phyloP scores from a whole-genome alignment of 2,113 vertebrate genomes.

The Xyrauchen texanus region DNA sequence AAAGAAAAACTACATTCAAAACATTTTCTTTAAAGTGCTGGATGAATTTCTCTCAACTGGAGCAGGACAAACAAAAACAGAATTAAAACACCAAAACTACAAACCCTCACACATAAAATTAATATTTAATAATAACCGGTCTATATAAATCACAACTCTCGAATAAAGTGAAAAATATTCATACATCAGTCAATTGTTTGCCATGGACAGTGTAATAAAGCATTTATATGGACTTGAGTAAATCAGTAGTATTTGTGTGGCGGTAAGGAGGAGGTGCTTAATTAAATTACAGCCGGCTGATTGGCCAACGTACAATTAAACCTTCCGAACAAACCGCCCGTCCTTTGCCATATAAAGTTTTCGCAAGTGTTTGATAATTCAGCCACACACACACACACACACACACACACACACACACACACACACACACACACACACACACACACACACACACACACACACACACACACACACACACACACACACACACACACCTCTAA shows the following conservation, averaged over 20 bases:
- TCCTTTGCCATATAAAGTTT: neutral
- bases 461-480: constrained; percentile 17
- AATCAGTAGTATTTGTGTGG: constrained; percentile 33
- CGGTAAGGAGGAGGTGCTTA: constrained; percentile 8
- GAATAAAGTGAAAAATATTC: neutral
- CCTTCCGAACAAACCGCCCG: neutral
- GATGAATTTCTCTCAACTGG: constrained; percentile 50
- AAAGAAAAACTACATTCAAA: neutral
- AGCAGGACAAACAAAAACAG: constrained; percentile 23
- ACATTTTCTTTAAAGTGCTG: constrained; percentile 73
- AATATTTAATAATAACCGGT: neutral
- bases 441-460: neutral
- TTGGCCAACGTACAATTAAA: constrained; percentile 16
- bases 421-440: constrained; percentile 9
- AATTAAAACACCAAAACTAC: constrained; percentile 50
- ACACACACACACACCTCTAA: constrained; percentile 1
- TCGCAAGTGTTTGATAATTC: neutral
- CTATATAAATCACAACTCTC: neutral
- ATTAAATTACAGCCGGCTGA: neutral
- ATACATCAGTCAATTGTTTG: neutral
- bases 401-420: neutral
- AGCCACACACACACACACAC: neutral
- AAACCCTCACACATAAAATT: constrained; percentile 4
- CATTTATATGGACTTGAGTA: too few relatives aligned
- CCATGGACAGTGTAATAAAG: neutral